A percentile compares a stretch with the other conserved stretches of the same genome.
These are phyloP conservation scores for Hololepta plana DNA, from an alignment of 2,888 invertebrate species.

Conservation along the genomic window DNA sequence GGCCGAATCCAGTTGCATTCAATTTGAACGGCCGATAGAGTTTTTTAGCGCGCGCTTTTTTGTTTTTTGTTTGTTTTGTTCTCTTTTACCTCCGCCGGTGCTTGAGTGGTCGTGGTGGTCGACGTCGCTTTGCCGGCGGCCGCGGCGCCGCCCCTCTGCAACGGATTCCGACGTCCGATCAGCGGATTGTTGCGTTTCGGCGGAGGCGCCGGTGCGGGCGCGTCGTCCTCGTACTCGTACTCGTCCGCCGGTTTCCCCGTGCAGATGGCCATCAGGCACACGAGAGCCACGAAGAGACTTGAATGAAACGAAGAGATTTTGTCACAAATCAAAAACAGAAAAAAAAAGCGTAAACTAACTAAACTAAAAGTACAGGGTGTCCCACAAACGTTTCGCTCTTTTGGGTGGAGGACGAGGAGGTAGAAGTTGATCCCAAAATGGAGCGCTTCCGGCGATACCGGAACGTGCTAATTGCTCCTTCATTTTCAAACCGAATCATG, in stretches of 20 bases:
- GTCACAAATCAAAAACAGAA: too few relatives aligned
- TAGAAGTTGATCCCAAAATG: too few relatives aligned
- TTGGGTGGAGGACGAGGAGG: too few relatives aligned
- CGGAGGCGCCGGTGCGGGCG: conserved; percentile 20
- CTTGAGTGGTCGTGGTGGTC: conserved; percentile 20
- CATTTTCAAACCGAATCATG: too few relatives aligned
- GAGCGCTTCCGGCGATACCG: too few relatives aligned
- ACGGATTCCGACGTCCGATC: conserved; percentile 22
- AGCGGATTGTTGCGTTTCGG: conserved; percentile 18
- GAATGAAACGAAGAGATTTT: conserved; percentile 11
- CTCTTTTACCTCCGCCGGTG: conserved; percentile 14
- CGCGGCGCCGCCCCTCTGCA: conserved; percentile 19
- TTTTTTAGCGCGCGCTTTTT: too few relatives aligned
- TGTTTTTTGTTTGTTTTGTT: not conserved
- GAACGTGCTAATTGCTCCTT: too few relatives aligned
- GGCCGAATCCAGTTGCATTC: too few relatives aligned
- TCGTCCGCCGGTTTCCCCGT: conserved; percentile 19
- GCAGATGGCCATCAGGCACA: conserved; percentile 17
- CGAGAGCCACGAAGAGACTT: conserved; percentile 20
- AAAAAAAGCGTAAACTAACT: too few relatives aligned
- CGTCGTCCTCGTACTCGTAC: conserved; percentile 23
- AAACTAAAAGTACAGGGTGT: too few relatives aligned
- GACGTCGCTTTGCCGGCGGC: conserved; percentile 19
- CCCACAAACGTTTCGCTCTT: too few relatives aligned
- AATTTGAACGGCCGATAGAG: too few relatives aligned